Percentiles rank a stretch among this genome's conserved stretches.
Evolutionary conservation across 2,797 vertebrate genomes (phyloP).

Genomic region (Sebastes trivittatus): DNA sequence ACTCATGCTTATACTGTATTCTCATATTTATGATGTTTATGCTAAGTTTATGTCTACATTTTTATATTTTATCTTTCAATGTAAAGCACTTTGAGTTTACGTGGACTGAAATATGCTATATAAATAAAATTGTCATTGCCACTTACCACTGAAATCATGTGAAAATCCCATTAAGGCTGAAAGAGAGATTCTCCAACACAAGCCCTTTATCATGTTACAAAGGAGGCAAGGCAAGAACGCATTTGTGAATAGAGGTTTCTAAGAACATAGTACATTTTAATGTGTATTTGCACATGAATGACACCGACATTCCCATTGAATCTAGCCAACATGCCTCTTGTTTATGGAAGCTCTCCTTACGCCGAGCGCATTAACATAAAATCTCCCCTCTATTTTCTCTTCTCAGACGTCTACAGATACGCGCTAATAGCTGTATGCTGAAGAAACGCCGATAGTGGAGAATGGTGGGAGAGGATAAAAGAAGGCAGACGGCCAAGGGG

Average conservation of each 20-base stretch:
- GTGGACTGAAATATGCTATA: not conserved
- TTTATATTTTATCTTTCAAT: not conserved
- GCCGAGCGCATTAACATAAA: conserved; percentile 25
- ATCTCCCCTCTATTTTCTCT: conserved; percentile 1
- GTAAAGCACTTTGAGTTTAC: not conserved
- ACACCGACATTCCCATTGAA: conserved; percentile 13
- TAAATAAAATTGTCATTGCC: not conserved
- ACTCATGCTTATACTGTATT: too few relatives aligned
- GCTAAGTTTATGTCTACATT: not conserved
- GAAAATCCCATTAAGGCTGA: conserved; percentile 49
- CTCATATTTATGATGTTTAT: too few relatives aligned
- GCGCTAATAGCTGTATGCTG: conserved; percentile 6
- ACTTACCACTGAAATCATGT: conserved; percentile 22
- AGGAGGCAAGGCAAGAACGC: not conserved
- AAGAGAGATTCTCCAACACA: conserved; percentile 25
- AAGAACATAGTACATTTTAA: conserved; percentile 20
- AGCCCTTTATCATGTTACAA: conserved; percentile 28
- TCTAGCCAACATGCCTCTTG: conserved; percentile 9
- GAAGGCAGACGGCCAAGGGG: conserved; percentile 5
- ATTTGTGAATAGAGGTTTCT: conserved; percentile 21
- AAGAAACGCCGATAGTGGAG: conserved; percentile 11
- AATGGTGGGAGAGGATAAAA: conserved; percentile 20
- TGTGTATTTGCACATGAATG: conserved; percentile 57
- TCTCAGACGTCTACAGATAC: conserved; percentile 20
- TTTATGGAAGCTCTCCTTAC: conserved; percentile 38